These are phyloP conservation scores for Lethenteron camtschaticum DNA, from an alignment of 2,113 vertebrate genomes.

Conservation along the genomic window DNA sequence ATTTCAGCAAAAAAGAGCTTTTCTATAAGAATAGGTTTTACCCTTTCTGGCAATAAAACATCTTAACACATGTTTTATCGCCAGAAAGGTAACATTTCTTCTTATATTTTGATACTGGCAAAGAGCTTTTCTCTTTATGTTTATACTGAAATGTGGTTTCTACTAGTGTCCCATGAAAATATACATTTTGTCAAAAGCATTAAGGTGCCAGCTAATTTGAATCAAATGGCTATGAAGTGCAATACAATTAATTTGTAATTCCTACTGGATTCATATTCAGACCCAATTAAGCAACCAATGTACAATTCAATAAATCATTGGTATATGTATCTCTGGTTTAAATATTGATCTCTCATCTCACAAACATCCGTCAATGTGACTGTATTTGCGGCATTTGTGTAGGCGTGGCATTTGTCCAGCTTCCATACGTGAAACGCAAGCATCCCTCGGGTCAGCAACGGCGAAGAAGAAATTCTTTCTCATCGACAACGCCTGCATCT, in stretches of 20 bases:
- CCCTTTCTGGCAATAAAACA: background rate
- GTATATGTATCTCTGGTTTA: background rate
- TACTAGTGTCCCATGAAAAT: too few relatives aligned
- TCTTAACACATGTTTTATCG: background rate
- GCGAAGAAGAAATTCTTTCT: conserved; percentile 64
- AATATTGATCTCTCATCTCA: background rate
- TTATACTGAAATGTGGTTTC: too few relatives aligned
- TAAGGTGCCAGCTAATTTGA: background rate
- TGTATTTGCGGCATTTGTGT: background rate
- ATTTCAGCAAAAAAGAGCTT: background rate
- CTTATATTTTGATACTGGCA: too few relatives aligned
- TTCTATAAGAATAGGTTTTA: background rate
- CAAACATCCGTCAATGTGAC: background rate
- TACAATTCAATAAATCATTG: background rate
- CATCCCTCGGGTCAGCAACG: conserved; percentile 42
- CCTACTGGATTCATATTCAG: background rate
- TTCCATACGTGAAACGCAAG: conserved; percentile 40
- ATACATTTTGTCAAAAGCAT: too few relatives aligned
- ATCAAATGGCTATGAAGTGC: background rate
- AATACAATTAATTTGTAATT: background rate
- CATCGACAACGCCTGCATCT: conserved; percentile 43
- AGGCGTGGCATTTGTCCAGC: conserved; percentile 43
- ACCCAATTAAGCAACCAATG: background rate
- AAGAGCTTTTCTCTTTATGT: too few relatives aligned
- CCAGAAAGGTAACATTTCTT: background rate